phyloP scores from a whole-genome alignment of 2,888 invertebrate species.

The Brachyopa scutellaris region DNA sequence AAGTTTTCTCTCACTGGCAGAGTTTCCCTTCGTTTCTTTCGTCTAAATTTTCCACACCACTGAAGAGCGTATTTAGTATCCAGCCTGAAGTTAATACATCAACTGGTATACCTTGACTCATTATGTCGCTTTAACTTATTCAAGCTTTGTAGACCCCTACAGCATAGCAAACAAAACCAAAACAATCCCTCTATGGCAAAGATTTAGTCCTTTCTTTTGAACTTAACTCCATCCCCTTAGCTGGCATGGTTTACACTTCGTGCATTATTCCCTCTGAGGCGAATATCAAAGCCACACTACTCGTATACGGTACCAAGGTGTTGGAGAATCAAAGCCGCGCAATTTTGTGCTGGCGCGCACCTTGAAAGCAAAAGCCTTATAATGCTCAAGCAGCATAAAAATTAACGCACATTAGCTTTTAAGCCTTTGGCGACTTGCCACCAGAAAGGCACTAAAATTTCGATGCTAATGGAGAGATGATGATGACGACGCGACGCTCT shows the following conservation, averaged over 20 bases:
- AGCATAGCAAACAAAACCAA: conserved; percentile 2
- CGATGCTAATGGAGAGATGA: conserved; percentile 40
- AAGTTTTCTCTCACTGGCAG: too few relatives aligned
- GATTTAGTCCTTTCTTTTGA: conserved; percentile 55
- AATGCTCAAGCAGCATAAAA: conserved; percentile 64
- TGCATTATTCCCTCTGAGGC: conserved; percentile 48
- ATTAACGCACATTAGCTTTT: conserved; percentile 69
- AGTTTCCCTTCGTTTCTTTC: too few relatives aligned
- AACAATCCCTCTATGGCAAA: conserved; percentile 16
- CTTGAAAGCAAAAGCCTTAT: conserved; percentile 46
- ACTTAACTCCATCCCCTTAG: conserved; percentile 34
- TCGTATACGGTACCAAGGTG: conserved; percentile 31
- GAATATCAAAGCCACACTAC: conserved; percentile 50
- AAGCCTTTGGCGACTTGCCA: conserved; percentile 56
- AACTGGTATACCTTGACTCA: background rate
- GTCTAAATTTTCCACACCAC: too few relatives aligned
- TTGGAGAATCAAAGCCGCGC: conserved; percentile 43
- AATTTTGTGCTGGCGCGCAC: conserved; percentile 55
- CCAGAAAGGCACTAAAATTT: conserved; percentile 30
- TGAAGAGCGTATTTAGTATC: too few relatives aligned
- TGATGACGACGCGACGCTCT: conserved; percentile 42
- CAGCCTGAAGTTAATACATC: too few relatives aligned
- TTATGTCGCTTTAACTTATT: conserved; percentile 11
- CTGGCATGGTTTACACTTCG: conserved; percentile 53
- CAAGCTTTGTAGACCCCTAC: conserved; percentile 10